phyloP scores from a whole-genome alignment of 2,797 vertebrate genomes.

The Kryptopterus vitreolus region DNA sequence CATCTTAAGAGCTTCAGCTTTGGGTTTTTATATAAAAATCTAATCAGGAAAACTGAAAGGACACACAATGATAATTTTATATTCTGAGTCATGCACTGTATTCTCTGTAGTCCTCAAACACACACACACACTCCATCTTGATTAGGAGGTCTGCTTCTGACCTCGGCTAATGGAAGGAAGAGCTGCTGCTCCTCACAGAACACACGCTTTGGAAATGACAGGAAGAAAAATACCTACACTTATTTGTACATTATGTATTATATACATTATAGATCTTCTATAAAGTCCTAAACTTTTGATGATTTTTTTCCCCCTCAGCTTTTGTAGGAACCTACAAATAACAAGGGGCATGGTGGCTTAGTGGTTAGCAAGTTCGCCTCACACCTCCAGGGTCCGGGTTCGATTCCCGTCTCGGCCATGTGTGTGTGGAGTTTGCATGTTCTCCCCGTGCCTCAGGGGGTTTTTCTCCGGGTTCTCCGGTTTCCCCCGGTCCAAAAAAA shows the following conservation, averaged over 20 bases:
- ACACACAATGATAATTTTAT: slow-evolving; percentile 77
- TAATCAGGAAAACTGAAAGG: slow-evolving; percentile 79
- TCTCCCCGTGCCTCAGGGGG: too few relatives aligned
- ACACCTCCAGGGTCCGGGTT: too few relatives aligned
- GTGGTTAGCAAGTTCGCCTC: too few relatives aligned
- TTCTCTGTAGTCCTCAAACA: slow-evolving; percentile 27
- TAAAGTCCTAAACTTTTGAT: too few relatives aligned
- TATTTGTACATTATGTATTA: background rate
- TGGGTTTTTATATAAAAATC: slow-evolving; percentile 56
- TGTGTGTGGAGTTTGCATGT: too few relatives aligned
- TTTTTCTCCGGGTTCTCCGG: too few relatives aligned
- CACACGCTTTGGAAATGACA: background rate
- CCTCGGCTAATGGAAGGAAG: background rate
- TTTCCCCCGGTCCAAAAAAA: too few relatives aligned
- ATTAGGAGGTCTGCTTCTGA: background rate
- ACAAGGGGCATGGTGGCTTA: too few relatives aligned
- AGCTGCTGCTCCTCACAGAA: background rate
- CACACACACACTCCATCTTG: background rate
- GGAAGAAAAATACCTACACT: background rate
- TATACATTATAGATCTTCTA: too few relatives aligned
- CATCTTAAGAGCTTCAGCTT: slow-evolving; percentile 75
- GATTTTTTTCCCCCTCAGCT: too few relatives aligned
- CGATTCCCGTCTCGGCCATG: too few relatives aligned
- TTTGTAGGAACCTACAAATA: too few relatives aligned
- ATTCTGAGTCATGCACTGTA: slow-evolving; percentile 54